Conservation (phyloP, 2,797 vertebrate species). For the Sebastes taczanowskii region DNA sequence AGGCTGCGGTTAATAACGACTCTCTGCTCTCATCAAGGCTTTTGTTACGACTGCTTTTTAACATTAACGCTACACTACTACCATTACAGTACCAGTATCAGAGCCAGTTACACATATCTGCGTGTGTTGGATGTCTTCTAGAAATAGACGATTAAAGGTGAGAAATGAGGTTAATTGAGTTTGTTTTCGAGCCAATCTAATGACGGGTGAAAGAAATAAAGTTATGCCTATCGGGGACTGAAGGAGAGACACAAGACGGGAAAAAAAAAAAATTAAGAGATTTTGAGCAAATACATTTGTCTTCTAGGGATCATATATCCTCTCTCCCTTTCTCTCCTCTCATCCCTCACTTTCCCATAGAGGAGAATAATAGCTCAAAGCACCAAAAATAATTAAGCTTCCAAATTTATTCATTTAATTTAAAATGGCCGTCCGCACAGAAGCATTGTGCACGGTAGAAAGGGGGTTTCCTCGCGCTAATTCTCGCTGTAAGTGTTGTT, state of each 20-base stretch:
- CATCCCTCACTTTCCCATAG: slow-evolving; percentile 56
- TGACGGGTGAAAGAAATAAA: slow-evolving; percentile 58
- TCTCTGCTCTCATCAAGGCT: slow-evolving; percentile 10
- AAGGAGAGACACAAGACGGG: slow-evolving; percentile 16
- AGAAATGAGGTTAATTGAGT: slow-evolving; percentile 73
- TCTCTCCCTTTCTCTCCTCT: slow-evolving; percentile 41
- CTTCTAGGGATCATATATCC: slow-evolving; percentile 71
- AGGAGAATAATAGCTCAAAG: slow-evolving; percentile 81
- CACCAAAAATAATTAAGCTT: slow-evolving; percentile 79
- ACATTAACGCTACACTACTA: background rate
- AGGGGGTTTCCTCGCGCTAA: slow-evolving; percentile 64
- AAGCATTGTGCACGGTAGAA: slow-evolving; percentile 41
- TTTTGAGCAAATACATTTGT: slow-evolving; percentile 61
- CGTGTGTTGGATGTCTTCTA: background rate
- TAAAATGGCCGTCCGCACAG: slow-evolving; percentile 68
- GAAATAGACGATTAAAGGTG: slow-evolving; percentile 32
- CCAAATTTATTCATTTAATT: slow-evolving; percentile 82
- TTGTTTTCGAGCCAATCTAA: slow-evolving; percentile 69
- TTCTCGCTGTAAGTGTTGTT: slow-evolving; percentile 76
- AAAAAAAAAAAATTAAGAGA: slow-evolving; percentile 22
- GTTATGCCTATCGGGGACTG: slow-evolving; percentile 52
- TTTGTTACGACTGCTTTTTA: slow-evolving; percentile 6
- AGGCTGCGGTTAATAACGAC: slow-evolving; percentile 33
- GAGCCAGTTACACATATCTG: background rate
- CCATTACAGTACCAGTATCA: background rate